Evolutionary conservation across 2,797 vertebrate species (phyloP), one percentile per base, ranked within the genome.

Genomic region (Graptemys geographica): DNA sequence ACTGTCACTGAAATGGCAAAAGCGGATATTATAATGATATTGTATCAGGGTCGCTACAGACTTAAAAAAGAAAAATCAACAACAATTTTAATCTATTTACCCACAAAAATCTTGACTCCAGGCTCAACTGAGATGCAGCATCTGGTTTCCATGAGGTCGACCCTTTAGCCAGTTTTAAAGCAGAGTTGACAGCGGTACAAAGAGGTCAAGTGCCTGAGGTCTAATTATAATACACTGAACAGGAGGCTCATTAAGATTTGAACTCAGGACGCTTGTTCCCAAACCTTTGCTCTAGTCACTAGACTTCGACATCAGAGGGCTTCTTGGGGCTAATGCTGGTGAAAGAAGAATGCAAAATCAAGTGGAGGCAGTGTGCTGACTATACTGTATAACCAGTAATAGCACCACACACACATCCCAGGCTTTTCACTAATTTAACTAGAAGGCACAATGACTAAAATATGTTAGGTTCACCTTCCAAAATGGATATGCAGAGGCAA

Each of bases 131-230:
- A 31, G 93, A 51, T 81, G 93, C 1, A 0, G 86, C 31, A 51
- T 44, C 84, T 88, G 57, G 19, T 83, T 95, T 94, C 91, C 96
- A 87, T 44, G 57, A 96, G 96, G 96, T 91, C 84, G 23, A 79
- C 89, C 96, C 94, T 57, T 96, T 92, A 97, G 95, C 90, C 95
- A 96, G 90, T 97, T 98, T 98, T 98, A 96, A 97, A 97, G 96
- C 91, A 95, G 96, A 98, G 84, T 97, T 97, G 96, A 92, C 91
- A 2, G 78, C 95, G 95, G 96, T 95, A 96, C 94, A 96, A 93
- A 96, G 91, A 97, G 97, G 97, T 97, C 97, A 96, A 96, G 93
- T 95, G 88, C 96, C 93, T 89, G 1, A 2, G 97, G 96, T 94
- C 94, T 97, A 97, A 51, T 51, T 51, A 51, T 51, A 51, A 96